phyloP scores from a whole-genome alignment of 2,888 invertebrate species.

The Ormyrus nitidulus region DNA sequence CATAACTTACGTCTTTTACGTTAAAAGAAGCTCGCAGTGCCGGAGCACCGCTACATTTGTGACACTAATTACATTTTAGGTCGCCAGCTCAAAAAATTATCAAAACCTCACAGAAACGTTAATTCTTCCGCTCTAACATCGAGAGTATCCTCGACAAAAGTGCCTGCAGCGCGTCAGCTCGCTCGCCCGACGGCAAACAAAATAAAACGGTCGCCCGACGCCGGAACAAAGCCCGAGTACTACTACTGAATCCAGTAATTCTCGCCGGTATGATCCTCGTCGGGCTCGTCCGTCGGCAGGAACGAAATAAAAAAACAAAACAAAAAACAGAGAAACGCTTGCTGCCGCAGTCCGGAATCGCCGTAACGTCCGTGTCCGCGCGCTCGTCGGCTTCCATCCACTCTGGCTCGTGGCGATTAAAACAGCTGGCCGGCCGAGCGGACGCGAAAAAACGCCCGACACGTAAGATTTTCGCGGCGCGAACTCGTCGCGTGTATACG shows the following conservation, averaged over 20 bases:
- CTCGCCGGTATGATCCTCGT: neutral
- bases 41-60: no score
- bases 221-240: conserved; percentile 5
- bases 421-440: no score
- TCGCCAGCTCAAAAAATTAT: neutral
- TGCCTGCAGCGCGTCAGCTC: no score
- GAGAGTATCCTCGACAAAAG: no score
- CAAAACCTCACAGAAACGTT: neutral
- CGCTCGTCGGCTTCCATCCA: neutral
- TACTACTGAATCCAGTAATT: conserved; percentile 6
- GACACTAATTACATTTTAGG: no score
- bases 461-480: neutral
- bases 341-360: neutral
- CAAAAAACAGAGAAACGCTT: neutral
- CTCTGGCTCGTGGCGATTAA: no score
- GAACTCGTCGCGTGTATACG: neutral
- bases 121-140: no score
- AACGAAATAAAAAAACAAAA: no score
- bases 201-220: neutral
- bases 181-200: no score
- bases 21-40: no score
- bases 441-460: no score
- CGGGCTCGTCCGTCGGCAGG: neutral
- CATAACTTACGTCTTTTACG: no score
- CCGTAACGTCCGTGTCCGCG: conserved; percentile 3